Evolutionary conservation across 2,113 vertebrate genomes (phyloP), one percentile per base, ranked within the genome.

Genomic region (Callochromis pleurospilus): DNA sequence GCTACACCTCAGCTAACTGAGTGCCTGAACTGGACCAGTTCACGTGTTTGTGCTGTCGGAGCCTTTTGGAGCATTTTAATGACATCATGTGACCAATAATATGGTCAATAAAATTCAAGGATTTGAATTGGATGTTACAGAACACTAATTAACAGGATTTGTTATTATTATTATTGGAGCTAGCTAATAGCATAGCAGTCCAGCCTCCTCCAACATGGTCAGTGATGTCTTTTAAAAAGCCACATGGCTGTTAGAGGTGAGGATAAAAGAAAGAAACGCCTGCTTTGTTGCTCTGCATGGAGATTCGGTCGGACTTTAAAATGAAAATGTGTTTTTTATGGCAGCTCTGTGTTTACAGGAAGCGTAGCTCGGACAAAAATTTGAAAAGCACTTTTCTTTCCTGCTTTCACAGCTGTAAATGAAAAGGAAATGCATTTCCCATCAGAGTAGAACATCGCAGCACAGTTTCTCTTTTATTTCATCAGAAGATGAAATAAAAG

Each of bases 271-370:
- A 14, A 14, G 65, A 24, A 70, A 42, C 65, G 3, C 5, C 38
- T 45, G 21, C 38, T 45, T 24, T 24, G 65, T 0, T 38, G 60
- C 60, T n/a, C 31, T 38, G 19, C 19, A 0, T 5, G 36, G 12
- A 70, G 36, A 42, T 24, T 42, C 12, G 0, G n/a, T 24, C 2
- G 19, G 1, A n/a, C 2, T 2, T 58, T 15, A 9, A 58, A 9
- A 31, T 60, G 8, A 60, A 58, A 58, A 9, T 42, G 12, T 26
- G 36, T 1, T 24, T 68, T 70, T 15, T 42, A 70, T 3, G 38
- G 8, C 38, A 42, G 38, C 13, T 42, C 5, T 68, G 62, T 21
- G 36, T 70, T 70, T 40, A 42, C 62, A 68, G n/a, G 19, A 68
- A 40, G 62, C 3, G 3, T 9, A 24, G 38, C 65, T 42, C 0